These are phyloP conservation scores for Oplegnathus fasciatus DNA, from an alignment of 2,113 vertebrate genomes.

Conservation along the genomic window DNA sequence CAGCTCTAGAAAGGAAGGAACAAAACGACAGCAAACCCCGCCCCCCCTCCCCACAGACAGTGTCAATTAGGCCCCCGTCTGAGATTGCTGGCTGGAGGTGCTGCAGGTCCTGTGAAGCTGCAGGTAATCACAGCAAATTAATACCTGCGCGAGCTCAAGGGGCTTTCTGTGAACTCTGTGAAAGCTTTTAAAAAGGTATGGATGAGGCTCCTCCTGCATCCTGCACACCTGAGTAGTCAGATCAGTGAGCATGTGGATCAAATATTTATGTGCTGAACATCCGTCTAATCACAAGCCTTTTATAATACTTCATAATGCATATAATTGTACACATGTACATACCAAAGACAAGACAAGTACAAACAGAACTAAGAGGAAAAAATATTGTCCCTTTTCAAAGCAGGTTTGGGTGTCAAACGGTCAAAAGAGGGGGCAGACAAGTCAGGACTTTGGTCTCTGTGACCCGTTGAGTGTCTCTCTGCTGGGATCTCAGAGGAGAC, in stretches of 20 bases:
- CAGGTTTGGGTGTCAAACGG: constrained; percentile 18
- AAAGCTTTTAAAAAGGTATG: constrained; percentile 20
- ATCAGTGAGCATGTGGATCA: neutral
- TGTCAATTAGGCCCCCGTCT: constrained; percentile 68
- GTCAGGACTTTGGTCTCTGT: constrained; percentile 21
- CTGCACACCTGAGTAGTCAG: constrained; percentile 1
- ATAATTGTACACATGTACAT: neutral
- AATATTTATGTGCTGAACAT: neutral
- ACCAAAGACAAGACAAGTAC: neutral
- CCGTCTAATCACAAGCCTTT: neutral
- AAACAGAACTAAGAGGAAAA: neutral
- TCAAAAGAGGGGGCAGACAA: constrained; percentile 14
- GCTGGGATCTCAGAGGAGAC: neutral
- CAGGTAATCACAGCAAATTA: constrained; percentile 70
- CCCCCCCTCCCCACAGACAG: constrained; percentile 48
- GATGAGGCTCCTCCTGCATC: constrained; percentile 6
- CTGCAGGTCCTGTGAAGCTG: constrained; percentile 58
- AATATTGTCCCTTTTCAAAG: constrained; percentile 18
- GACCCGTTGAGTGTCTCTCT: neutral
- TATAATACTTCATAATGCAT: too few relatives aligned
- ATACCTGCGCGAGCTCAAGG: constrained; percentile 56
- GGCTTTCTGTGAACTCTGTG: constrained; percentile 48
- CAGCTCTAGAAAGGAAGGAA: constrained; percentile 57
- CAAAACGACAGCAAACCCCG: constrained; percentile 24
- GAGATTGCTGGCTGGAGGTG: constrained; percentile 49